Conservation (phyloP, 2,888 invertebrate genomes). For the Netelia inedita region DNA sequence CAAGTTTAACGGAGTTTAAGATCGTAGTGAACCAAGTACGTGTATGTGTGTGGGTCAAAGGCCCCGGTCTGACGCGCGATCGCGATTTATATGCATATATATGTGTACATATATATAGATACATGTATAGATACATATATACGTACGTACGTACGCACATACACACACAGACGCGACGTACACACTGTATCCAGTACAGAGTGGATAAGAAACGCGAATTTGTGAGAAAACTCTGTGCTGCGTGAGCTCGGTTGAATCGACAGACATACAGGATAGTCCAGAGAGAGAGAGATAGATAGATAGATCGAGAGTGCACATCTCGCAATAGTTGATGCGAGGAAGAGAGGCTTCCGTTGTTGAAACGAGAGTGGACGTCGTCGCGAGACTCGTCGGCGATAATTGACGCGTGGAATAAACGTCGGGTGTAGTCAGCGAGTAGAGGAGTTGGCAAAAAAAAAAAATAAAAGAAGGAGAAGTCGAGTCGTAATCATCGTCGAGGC, state of each 20-base stretch:
- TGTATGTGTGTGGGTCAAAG: constrained; percentile 63
- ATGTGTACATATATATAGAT: constrained; percentile 1
- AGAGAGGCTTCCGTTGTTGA: constrained; percentile 49
- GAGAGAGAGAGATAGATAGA: constrained; percentile 1
- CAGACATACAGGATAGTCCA: neutral
- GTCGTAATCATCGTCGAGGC: constrained; percentile 47
- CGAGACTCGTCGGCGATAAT: constrained; percentile 60
- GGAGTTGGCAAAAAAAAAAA: constrained; percentile 36
- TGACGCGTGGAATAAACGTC: constrained; percentile 63
- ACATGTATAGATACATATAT: constrained; percentile 11
- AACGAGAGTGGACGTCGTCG: constrained; percentile 53
- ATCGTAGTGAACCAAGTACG: constrained; percentile 17
- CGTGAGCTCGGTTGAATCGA: neutral
- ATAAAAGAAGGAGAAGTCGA: constrained; percentile 10
- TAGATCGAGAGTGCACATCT: neutral
- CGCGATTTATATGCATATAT: constrained; percentile 37
- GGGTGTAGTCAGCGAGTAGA: constrained; percentile 41
- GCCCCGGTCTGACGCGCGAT: constrained; percentile 66
- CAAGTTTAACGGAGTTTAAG: neutral
- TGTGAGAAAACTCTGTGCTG: constrained; percentile 32
- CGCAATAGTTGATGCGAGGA: neutral
- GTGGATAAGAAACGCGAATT: neutral
- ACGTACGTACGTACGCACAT: neutral
- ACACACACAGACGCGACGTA: neutral
- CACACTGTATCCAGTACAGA: neutral